phyloP scores from a whole-genome alignment of 1,140 invertebrate genomes.

The Chelonus insularis region DNA sequence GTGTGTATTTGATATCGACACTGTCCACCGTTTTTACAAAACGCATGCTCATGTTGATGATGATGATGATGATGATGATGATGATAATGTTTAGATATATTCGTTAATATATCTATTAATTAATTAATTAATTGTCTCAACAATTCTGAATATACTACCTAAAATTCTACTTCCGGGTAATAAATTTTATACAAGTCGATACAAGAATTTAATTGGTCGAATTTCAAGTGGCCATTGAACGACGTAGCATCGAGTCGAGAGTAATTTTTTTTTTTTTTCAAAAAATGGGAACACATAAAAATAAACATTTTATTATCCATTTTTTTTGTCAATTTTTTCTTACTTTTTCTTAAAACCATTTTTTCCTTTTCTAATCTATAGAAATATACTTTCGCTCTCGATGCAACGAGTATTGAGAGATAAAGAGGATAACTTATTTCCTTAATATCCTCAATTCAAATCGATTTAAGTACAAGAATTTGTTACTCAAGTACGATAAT shows the following conservation, averaged over 20 bases:
- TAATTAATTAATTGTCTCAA: too few relatives aligned
- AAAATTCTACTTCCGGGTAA: neutral
- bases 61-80: too few relatives aligned
- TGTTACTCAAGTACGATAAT: too few relatives aligned
- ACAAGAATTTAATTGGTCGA: slow-evolving; percentile 25
- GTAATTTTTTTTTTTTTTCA: neutral
- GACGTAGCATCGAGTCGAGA: neutral
- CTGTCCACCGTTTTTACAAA: neutral
- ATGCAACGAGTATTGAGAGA: too few relatives aligned
- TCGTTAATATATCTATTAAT: too few relatives aligned
- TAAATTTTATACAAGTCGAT: slow-evolving; percentile 15
- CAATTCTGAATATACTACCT: neutral
- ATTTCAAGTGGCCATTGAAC: slow-evolving; percentile 6
- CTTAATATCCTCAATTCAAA: too few relatives aligned
- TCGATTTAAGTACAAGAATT: too few relatives aligned
- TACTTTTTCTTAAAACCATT: too few relatives aligned
- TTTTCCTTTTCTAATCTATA: too few relatives aligned
- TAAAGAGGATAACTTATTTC: too few relatives aligned
- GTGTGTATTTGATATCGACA: slow-evolving; percentile 18
- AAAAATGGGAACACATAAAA: neutral
- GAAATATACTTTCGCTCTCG: neutral
- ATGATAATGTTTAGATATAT: too few relatives aligned
- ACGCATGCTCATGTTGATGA: slow-evolving; percentile 7
- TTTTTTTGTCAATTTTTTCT: too few relatives aligned
- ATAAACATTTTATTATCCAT: neutral